Base-by-base conservation (phyloP, 2,888 invertebrate species). In the Bellardia bayeri region DNA sequence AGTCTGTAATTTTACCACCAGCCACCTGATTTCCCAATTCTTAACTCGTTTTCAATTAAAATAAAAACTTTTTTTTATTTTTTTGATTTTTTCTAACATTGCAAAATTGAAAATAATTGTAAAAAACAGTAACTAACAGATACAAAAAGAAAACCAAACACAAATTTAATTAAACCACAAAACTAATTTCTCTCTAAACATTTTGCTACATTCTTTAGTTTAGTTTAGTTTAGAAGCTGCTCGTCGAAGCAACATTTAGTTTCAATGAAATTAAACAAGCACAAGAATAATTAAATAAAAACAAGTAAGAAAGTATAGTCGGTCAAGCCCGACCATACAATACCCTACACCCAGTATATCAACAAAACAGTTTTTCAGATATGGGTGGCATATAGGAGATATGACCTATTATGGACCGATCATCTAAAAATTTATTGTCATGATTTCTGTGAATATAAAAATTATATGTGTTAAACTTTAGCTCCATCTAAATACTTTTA, bases 141-240 rank as follows among this genome's bases (percentile, higher is more conserved):
- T 6, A 63, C 33, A 9, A 66, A 58, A 68, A 3, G 7, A 66
- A 40, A 14, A 68, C 8, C n/a, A n/a, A 58, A 49, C 75, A 51
- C 33, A 75, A 76, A 76, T 83, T 83, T 76, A 63, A 76, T 83
- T 71, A 76, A 76, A 78, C 63, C 71, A 45, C 42, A 54, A 45
- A 14, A 33, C n/a, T 51, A 51, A 6, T 64, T 66, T 45, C 54
- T 23, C 33, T 2, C n/a, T 45, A 5, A 42, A 56, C 37, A 54
- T 58, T 56, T 63, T 71, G 49, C 42, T 64, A 72, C 54, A 69
- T 84, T 23, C 23, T 23, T 23, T 23, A 23, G 23, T n/a, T 82
- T 54, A 63, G 54, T 51, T 33, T 13, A 40, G 16, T 56, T 42
- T 30, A 49, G 64, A 33, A 79, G 37, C 56, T 71, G 23, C n/a